Conservation (phyloP, 2,797 vertebrate species). For the Chelmon rostratus region DNA sequence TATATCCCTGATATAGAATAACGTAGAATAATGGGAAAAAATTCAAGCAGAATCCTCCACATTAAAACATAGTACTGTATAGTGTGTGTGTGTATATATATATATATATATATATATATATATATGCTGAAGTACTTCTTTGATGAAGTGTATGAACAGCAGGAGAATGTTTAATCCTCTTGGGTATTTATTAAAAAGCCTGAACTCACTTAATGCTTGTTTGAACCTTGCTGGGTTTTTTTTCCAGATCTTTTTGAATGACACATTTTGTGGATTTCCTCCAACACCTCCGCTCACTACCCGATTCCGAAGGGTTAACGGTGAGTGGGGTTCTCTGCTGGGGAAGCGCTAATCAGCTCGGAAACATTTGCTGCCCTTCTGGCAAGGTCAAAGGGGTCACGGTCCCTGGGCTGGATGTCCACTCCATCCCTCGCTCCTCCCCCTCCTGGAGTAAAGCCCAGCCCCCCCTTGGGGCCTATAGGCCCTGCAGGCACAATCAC, state of each 20-base stretch:
- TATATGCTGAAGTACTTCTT: no score
- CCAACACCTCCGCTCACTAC: conserved; percentile 23
- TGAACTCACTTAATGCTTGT: not conserved
- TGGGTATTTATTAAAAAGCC: no score
- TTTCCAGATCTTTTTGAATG: conserved; percentile 38
- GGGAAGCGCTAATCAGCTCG: conserved; percentile 87
- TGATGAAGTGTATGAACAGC: not conserved
- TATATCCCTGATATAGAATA: not conserved
- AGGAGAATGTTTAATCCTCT: not conserved
- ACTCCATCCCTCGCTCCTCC: conserved; percentile 73
- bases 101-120: no score
- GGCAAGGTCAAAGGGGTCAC: conserved; percentile 88
- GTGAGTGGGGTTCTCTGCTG: conserved; percentile 65
- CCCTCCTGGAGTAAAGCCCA: conserved; percentile 66
- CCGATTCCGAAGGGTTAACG: conserved; percentile 75
- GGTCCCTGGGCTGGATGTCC: conserved; percentile 86
- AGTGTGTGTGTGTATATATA: no score
- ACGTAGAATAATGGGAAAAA: not conserved
- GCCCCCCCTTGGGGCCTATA: conserved; percentile 77
- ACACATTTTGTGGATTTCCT: conserved; percentile 51
- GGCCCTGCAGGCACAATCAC: conserved; percentile 87
- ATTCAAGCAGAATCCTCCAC: not conserved
- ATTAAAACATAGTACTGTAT: not conserved
- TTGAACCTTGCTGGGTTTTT: not conserved
- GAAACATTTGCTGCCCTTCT: conserved; percentile 90